Conservation (phyloP, 1,140 invertebrate genomes). For the Maniola jurtina region DNA sequence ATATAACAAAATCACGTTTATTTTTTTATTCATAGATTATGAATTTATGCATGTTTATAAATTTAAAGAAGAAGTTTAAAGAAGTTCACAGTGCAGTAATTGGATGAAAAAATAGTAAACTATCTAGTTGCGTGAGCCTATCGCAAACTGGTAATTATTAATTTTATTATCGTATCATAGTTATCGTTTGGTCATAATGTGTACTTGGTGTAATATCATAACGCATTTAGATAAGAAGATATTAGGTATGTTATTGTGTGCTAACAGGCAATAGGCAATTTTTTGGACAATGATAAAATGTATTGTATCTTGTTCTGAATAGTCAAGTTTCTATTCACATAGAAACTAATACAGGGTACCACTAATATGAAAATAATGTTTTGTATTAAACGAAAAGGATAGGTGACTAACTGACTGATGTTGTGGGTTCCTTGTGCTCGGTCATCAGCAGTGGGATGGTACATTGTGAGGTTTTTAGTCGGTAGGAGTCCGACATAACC, state of each 20-base stretch:
- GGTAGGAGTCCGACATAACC: too few species aligned
- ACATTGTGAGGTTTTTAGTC: too few species aligned
- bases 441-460: too few species aligned
- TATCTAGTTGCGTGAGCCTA: background rate
- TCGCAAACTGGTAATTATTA: background rate
- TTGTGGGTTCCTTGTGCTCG: too few species aligned
- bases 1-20: constrained; percentile 5
- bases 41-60: too few species aligned
- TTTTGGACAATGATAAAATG: too few species aligned
- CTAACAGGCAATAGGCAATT: background rate
- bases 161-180: background rate
- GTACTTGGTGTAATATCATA: background rate
- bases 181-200: too few species aligned
- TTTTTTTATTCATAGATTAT: background rate
- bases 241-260: background rate
- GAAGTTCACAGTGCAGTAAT: too few species aligned
- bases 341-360: background rate
- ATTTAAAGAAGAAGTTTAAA: too few species aligned
- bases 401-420: too few species aligned
- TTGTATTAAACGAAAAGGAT: too few species aligned
- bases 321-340: background rate
- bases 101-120: too few species aligned
- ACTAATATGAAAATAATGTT: background rate
- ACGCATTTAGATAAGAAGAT: constrained; percentile 6
- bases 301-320: background rate